Percentiles rank a stretch among this genome's conserved stretches.
Conservation (phyloP, 2,113 vertebrate species). For the Callipepla californica region DNA sequence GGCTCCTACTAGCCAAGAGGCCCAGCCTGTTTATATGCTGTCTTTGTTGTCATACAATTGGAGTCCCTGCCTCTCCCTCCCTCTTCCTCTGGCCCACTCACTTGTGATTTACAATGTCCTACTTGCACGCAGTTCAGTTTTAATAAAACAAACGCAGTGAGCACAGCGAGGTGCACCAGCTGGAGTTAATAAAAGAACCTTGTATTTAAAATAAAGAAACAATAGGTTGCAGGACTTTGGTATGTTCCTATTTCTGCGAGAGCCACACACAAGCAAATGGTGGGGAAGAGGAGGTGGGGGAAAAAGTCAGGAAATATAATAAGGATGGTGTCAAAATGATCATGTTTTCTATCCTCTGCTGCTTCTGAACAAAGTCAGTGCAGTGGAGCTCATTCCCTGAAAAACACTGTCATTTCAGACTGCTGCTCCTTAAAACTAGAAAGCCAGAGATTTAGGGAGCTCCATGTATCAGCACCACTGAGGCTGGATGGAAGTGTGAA, state of each 20-base stretch:
- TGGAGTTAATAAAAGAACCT: slow-evolving; percentile 47
- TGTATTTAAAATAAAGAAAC: slow-evolving; percentile 49
- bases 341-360: not conserved
- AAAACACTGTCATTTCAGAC: not conserved
- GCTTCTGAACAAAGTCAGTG: not conserved
- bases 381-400: not conserved
- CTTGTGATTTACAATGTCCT: slow-evolving; percentile 59
- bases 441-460: not conserved
- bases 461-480: not conserved
- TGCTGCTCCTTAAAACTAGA: not conserved
- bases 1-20: slow-evolving; percentile 23
- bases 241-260: slow-evolving; percentile 21
- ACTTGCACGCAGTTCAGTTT: slow-evolving; percentile 52
- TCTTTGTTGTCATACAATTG: slow-evolving; percentile 35
- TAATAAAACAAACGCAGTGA: slow-evolving; percentile 47
- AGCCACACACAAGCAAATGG: not conserved
- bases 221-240: slow-evolving; percentile 47
- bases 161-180: slow-evolving; percentile 45
- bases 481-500: not conserved
- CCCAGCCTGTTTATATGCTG: not conserved
- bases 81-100: slow-evolving; percentile 46
- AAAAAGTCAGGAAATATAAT: slow-evolving; percentile 1
- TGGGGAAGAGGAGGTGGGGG: not conserved
- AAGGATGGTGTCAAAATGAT: not conserved
- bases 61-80: slow-evolving; percentile 30